A percentile compares a stretch with the other conserved stretches of the same genome.
These are phyloP conservation scores for Copsychus sechellarum DNA, from an alignment of 2,113 vertebrate species.

Conservation along the genomic window DNA sequence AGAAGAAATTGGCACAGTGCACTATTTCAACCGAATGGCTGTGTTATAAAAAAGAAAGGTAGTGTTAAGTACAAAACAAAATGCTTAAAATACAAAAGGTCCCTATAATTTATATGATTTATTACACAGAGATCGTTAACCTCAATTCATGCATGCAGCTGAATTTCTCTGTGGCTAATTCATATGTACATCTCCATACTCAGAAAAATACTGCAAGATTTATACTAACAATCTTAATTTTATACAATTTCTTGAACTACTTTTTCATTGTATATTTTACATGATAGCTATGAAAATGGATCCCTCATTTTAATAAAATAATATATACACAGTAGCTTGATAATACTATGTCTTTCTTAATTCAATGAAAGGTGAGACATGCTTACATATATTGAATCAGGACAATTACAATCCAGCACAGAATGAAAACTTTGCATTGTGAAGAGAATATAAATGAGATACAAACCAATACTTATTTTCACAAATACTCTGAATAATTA, in stretches of 20 bases:
- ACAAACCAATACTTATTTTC: not conserved
- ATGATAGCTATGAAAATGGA: not conserved
- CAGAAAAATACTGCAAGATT: not conserved
- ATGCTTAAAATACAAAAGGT: not conserved
- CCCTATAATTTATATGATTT: not conserved
- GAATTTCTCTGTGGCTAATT: not conserved
- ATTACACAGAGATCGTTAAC: not conserved
- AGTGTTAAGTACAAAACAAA: not conserved
- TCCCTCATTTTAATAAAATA: not conserved
- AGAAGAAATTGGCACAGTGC: not conserved
- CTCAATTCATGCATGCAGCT: not conserved
- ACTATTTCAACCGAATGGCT: not conserved
- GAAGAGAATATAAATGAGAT: not conserved
- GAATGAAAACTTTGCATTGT: not conserved
- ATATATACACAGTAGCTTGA: not conserved
- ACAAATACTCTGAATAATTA: not conserved
- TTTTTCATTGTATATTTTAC: not conserved
- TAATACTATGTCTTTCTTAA: not conserved
- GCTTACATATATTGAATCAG: not conserved
- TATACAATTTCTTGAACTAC: not conserved
- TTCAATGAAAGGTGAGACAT: not conserved
- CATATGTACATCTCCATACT: not conserved
- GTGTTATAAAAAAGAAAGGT: not conserved
- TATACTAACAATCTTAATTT: not conserved
- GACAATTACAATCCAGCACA: not conserved